Evolutionary conservation across 1,140 invertebrate genomes (phyloP).

Genomic region (Trissolcus basalis): DNA sequence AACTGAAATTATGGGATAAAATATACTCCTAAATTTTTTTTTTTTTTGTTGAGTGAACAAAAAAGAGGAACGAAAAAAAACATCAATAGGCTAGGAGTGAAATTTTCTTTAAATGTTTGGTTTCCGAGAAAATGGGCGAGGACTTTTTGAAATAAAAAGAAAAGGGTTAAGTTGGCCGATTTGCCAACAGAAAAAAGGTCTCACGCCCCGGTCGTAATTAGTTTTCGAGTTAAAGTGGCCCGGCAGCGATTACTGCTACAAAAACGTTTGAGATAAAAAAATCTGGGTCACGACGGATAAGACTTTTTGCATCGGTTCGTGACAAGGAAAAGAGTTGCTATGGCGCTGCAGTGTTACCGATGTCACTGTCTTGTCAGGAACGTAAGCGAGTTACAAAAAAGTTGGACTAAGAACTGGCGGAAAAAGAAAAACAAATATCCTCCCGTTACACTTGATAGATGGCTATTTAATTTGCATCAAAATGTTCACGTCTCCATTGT

Average conservation of each 20-base stretch:
- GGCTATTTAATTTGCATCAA: constrained; percentile 14
- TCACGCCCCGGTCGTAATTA: constrained; percentile 69
- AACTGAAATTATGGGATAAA: no score
- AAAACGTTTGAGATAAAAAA: constrained; percentile 56
- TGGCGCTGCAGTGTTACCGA: constrained; percentile 16
- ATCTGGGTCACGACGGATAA: constrained; percentile 64
- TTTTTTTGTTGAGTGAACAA: no score
- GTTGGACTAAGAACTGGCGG: constrained; percentile 30
- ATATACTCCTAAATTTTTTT: no score
- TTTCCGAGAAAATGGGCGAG: no score
- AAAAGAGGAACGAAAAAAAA: no score
- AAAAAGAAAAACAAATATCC: constrained; percentile 29
- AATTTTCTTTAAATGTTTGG: no score
- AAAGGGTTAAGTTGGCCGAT: constrained; percentile 13
- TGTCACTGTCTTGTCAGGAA: constrained; percentile 49
- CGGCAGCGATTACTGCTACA: constrained; percentile 51
- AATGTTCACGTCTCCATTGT: no score
- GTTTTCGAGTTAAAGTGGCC: constrained; percentile 70
- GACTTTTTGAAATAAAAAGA: no score
- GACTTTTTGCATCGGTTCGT: constrained; percentile 52
- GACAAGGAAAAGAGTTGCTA: constrained; percentile 45
- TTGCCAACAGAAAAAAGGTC: constrained; percentile 61
- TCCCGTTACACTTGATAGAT: constrained; percentile 10
- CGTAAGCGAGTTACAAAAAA: constrained; percentile 29
- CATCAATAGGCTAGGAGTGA: no score